Percentiles rank a stretch among this genome's conserved stretches.
Evolutionary conservation across 1,140 invertebrate genomes (phyloP).

Genomic region (Semibalanus balanoides): DNA sequence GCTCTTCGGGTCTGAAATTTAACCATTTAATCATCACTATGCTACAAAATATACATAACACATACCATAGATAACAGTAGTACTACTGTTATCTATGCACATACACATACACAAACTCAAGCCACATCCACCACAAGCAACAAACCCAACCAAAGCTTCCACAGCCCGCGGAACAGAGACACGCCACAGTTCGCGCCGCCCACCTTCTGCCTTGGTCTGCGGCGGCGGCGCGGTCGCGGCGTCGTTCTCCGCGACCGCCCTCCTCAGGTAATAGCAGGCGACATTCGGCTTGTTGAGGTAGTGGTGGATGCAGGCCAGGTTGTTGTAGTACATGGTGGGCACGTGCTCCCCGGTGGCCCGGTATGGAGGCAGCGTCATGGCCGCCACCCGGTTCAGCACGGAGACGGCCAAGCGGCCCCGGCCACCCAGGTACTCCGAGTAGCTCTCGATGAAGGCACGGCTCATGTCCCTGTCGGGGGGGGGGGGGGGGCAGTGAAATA

Average conservation of each 20-base stretch:
- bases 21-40: too few species aligned
- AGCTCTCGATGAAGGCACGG: slow-evolving; percentile 28
- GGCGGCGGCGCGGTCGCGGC: slow-evolving; percentile 24
- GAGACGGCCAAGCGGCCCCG: slow-evolving; percentile 51
- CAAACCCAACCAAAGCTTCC: slow-evolving; percentile 9
- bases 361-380: slow-evolving; percentile 15
- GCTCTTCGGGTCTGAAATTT: too few species aligned
- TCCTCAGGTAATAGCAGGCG: slow-evolving; percentile 67
- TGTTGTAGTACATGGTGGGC: slow-evolving; percentile 67
- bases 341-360: slow-evolving; percentile 28
- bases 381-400: slow-evolving; percentile 36
- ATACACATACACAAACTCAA: too few species aligned
- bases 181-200: slow-evolving; percentile 9
- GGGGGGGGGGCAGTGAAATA: too few species aligned
- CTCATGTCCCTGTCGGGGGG: background rate
- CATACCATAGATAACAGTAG: too few species aligned
- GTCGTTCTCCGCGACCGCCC: slow-evolving; percentile 62
- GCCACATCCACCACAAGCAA: too few species aligned
- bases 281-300: slow-evolving; percentile 72
- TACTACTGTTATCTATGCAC: too few species aligned
- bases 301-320: slow-evolving; percentile 74
- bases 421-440: slow-evolving; percentile 51
- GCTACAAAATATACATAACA: too few species aligned
- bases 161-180: slow-evolving; percentile 7
- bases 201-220: background rate